Evolutionary conservation across 2,888 invertebrate species (phyloP).

Genomic region (Xylophagus ater): DNA sequence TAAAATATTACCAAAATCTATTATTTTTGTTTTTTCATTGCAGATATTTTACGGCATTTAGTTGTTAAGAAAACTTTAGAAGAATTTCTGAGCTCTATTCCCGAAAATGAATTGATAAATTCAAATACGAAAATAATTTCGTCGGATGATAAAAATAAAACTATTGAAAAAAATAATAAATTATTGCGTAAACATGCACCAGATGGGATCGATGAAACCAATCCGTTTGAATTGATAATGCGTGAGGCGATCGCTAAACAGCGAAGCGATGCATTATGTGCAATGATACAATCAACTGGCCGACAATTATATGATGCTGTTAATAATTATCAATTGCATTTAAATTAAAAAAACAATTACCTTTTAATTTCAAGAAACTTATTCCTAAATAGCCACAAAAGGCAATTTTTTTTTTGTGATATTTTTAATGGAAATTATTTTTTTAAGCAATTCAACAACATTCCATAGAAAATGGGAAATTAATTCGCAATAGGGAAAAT

Average conservation of each 20-base stretch:
- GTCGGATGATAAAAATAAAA: constrained; percentile 17
- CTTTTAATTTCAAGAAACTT: too few species aligned
- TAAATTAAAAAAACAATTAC: too few species aligned
- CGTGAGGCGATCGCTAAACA: constrained; percentile 44
- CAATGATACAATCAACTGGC: constrained; percentile 49
- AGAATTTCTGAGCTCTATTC: constrained; percentile 35
- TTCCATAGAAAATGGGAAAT: too few species aligned
- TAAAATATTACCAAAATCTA: neutral
- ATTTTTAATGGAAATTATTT: too few species aligned
- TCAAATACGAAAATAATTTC: neutral
- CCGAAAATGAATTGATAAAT: constrained; percentile 25
- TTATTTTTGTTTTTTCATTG: neutral
- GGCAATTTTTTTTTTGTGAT: too few species aligned
- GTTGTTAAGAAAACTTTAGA: constrained; percentile 33
- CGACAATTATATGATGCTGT: constrained; percentile 43
- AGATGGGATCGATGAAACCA: constrained; percentile 36
- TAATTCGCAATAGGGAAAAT: too few species aligned
- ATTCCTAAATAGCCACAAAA: too few species aligned
- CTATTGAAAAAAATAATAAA: too few species aligned
- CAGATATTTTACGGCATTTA: constrained; percentile 33
- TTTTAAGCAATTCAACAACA: too few species aligned
- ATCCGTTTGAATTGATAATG: constrained; percentile 34
- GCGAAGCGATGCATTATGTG: constrained; percentile 48
- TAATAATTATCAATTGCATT: constrained; percentile 36
- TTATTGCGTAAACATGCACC: constrained; percentile 24